These are phyloP conservation scores for Balearica regulorum DNA, from an alignment of 2,797 vertebrate genomes.

Conservation along the genomic window DNA sequence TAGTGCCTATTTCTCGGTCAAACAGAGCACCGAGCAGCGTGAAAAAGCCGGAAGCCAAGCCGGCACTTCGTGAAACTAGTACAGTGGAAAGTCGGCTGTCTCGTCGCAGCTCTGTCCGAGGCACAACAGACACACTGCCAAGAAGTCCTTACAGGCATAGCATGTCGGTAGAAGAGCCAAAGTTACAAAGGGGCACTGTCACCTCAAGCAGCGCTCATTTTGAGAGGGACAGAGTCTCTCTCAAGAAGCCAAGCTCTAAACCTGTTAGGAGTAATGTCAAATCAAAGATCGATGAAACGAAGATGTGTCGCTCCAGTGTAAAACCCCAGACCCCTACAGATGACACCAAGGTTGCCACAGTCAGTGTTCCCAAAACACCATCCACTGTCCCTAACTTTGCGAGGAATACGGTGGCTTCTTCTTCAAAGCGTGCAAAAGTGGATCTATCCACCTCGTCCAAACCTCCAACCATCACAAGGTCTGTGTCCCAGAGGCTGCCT, in stretches of 20 bases:
- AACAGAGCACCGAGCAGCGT: conserved; percentile 65
- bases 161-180: conserved; percentile 82
- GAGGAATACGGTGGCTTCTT: conserved; percentile 90
- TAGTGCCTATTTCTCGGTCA: conserved; percentile 87
- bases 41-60: conserved; percentile 74
- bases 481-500: conserved; percentile 76
- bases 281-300: conserved; percentile 80
- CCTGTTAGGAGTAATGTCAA: conserved; percentile 83
- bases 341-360: conserved; percentile 60
- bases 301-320: conserved; percentile 80
- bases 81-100: conserved; percentile 65
- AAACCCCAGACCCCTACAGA: conserved; percentile 66
- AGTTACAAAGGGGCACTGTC: conserved; percentile 72
- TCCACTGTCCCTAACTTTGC: conserved; percentile 85
- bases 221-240: conserved; percentile 77
- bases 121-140: conserved; percentile 75
- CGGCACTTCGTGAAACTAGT: conserved; percentile 55
- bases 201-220: conserved; percentile 66
- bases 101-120: conserved; percentile 79
- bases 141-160: conserved; percentile 80
- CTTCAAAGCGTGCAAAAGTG: conserved; percentile 82
- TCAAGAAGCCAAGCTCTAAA: conserved; percentile 87
- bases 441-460: conserved; percentile 77
- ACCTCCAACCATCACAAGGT: conserved; percentile 74
- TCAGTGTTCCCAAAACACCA: conserved; percentile 61